Evolutionary conservation across 2,797 vertebrate genomes (phyloP), one percentile per base, ranked within the genome.

Genomic region (Psittacula derbiana): DNA sequence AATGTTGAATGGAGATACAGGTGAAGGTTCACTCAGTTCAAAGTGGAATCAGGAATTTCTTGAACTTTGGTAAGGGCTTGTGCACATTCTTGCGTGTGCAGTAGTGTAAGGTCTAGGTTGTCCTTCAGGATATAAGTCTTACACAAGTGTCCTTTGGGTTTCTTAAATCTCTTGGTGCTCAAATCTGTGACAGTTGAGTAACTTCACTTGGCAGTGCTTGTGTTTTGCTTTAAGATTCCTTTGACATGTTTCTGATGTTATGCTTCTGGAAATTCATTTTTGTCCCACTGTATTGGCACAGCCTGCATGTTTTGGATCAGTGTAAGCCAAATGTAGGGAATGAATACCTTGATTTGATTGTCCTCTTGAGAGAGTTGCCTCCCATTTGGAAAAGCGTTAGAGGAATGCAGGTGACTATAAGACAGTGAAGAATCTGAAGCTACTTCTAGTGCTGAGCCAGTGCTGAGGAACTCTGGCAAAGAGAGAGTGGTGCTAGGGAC

Each of bases 201-300:
- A 41, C 52, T 90, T 84, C 14, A 44, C 40, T 83, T 94, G 81
- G 75, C 91, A 88, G 69, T 27, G 25, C 24, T 27, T 16, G 8
- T 84, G 57, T 86, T 94, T 85, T 85, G 47, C 67, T 93, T 90
- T 78, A 74, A 66, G 74, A 58, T 91, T 92, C n/a, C 58, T 78
- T 82, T 88, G 71, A 43, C 49, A 4, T 62, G 11, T 90, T 93
- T 94, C 58, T 88, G 38, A 71, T 57, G 90, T 70, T 12, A 43
- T 55, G 49, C 65, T 76, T 93, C 61, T 88, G 81, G 47, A 91
- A 92, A 49, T 55, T 47, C 47, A 85, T 79, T 71, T 90, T 76
- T 88, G 65, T 91, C 65, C 60, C 38, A 67, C 60, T 66, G 2
- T 44, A 21, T 19, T 96, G 72, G 80, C 72, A 52, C 60, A 73